Conservation (phyloP, 35 echinoderm and acorn worm genomes). For the Ophioderma brevispina region DNA sequence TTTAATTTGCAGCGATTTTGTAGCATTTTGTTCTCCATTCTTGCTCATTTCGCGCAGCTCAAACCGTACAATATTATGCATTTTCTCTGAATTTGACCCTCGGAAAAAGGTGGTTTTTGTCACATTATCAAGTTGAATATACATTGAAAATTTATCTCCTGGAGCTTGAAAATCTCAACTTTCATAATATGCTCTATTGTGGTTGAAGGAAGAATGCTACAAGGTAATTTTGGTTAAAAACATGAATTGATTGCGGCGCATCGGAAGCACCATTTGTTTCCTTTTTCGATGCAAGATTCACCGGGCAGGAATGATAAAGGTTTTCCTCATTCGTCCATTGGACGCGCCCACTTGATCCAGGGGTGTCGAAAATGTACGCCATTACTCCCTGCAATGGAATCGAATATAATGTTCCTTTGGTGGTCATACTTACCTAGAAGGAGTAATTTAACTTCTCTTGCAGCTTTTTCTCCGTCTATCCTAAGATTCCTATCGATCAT, state of each 20-base stretch:
- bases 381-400: neutral
- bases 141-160: too few relatives aligned
- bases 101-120: too few relatives aligned
- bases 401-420: neutral
- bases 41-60: too few relatives aligned
- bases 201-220: too few relatives aligned
- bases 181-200: too few relatives aligned
- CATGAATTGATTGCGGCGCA: neutral
- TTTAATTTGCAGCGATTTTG: too few relatives aligned
- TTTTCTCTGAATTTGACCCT: too few relatives aligned
- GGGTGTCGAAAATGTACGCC: neutral
- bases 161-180: too few relatives aligned
- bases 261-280: neutral
- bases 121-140: too few relatives aligned
- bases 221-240: neutral
- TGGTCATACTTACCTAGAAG: conserved; percentile 84
- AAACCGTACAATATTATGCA: too few relatives aligned
- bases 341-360: neutral
- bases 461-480: conserved; percentile 99
- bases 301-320: neutral
- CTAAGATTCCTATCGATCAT: conserved; percentile 99
- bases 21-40: too few relatives aligned
- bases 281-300: conserved; percentile 1
- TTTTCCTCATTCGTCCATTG: neutral
- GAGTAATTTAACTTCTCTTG: conserved; percentile 99